Conservation (phyloP, 2,797 vertebrate species). For the Zalophus californianus region DNA sequence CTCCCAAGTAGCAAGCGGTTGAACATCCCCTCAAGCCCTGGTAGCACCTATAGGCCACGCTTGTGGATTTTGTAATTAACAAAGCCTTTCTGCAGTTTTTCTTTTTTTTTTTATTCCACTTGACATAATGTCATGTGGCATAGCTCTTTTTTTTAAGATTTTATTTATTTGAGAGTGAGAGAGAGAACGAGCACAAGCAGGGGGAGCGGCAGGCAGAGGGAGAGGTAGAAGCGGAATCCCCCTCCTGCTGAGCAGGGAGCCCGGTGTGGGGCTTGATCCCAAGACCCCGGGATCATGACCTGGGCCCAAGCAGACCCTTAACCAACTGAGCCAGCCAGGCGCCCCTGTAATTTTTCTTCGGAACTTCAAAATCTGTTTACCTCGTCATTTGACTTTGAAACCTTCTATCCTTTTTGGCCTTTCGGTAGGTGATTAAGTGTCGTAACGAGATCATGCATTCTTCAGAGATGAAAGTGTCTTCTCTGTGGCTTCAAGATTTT, state of each 20-base stretch:
- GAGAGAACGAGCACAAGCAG: neutral
- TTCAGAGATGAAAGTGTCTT: slow-evolving; percentile 87
- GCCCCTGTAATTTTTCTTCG: neutral
- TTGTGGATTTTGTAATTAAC: slow-evolving; percentile 32
- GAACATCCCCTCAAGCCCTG: neutral
- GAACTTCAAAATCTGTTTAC: neutral
- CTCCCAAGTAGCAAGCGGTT: neutral
- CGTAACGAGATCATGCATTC: slow-evolving; percentile 91
- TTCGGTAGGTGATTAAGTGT: slow-evolving; percentile 86
- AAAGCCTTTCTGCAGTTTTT: slow-evolving; percentile 48
- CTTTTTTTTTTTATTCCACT: neutral
- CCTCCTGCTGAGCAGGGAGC: neutral
- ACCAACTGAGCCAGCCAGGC: neutral
- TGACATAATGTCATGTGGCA: no score
- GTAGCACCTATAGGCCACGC: neutral
- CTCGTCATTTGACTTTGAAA: slow-evolving; percentile 29
- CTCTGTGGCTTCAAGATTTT: slow-evolving; percentile 87
- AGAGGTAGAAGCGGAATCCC: neutral
- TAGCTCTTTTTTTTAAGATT: no score
- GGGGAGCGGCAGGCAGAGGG: no score
- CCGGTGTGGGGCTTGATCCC: neutral
- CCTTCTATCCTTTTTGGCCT: slow-evolving; percentile 54
- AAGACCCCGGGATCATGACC: neutral
- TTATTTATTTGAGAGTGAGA: neutral
- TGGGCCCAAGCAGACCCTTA: neutral